Base-by-base conservation (phyloP, 92 coral and sea anemone species). In the Bergia sp. region DNA sequence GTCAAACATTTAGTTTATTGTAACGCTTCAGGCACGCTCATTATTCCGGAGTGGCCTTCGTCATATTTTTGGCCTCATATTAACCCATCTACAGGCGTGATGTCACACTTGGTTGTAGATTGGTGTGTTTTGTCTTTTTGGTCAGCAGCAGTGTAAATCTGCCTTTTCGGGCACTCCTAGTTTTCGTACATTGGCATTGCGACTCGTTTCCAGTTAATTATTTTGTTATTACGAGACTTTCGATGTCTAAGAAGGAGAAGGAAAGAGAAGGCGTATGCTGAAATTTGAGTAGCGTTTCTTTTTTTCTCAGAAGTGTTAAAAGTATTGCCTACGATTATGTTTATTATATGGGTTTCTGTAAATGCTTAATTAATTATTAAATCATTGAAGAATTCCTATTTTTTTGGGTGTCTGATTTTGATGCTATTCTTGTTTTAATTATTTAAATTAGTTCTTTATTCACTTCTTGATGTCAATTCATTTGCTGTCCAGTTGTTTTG, bases 1-100 rank as follows among this genome's bases (percentile, higher is more conserved):
- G 50, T 88, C 38, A 61, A 79, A 38, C 80, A 88, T 44, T 9
- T 88, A 79, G 36, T 67, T 73, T 36, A 38, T 42, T 81, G 81
- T 50, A 82, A 82, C 0, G 91, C 74, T 29, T 7, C n/a, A 37
- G 91, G 88, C 45, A 47, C 74, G 21, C 82, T 43, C 6, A 82
- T 89, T 36, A 87, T 89, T 73, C 89, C 91, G 0, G 44, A 74
- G 23, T 89, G 91, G 91, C 92, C 89, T 10, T 85, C 92, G 29
- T 80, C 89, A 37, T 36, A 75, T 85, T 85, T 90, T 85, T 89
- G 89, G 89, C 92, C 89, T n/a, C 12, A 38, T n/a, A 41, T 90
- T 21, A 58, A 73, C 64, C 89, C 85, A 15, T 37, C 15, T 12
- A 67, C 89, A 11, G 89, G 92, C n/a, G 66, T 71, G 47, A 76